Evolutionary conservation across 2,888 invertebrate species (phyloP).

Genomic region (Tipula vernalis): DNA sequence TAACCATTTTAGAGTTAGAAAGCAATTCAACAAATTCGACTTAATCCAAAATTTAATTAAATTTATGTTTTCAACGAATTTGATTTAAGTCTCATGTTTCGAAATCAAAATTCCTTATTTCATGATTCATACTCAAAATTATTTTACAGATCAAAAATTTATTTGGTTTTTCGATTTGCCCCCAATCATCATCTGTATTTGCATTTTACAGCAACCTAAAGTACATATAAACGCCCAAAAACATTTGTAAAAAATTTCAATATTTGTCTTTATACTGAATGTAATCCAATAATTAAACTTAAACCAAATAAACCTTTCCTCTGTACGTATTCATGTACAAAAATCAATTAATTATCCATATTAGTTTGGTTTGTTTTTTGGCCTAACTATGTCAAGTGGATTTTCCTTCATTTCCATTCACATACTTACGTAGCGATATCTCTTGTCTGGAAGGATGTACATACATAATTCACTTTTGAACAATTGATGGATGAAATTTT

Average conservation of each 20-base stretch:
- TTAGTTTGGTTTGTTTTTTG: not conserved
- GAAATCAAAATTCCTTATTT: no score
- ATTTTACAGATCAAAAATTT: no score
- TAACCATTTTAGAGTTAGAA: no score
- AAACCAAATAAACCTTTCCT: not conserved
- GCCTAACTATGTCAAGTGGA: not conserved
- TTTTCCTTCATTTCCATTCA: not conserved
- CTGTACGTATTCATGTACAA: not conserved
- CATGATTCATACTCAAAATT: no score
- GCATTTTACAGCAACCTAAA: not conserved
- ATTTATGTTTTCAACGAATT: no score
- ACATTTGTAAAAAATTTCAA: not conserved
- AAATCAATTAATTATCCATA: not conserved
- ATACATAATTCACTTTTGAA: not conserved
- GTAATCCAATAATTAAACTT: not conserved
- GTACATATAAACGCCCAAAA: not conserved
- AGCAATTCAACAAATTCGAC: no score
- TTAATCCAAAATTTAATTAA: no score
- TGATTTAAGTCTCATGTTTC: no score
- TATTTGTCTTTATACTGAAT: not conserved
- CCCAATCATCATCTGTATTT: not conserved
- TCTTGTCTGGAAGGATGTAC: not conserved
- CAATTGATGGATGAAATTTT: not conserved
- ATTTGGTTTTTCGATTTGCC: no score
- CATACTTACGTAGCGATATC: not conserved